Evolutionary conservation across 2,888 invertebrate genomes (phyloP), one percentile per base, ranked within the genome.

Genomic region (Patella depressa): DNA sequence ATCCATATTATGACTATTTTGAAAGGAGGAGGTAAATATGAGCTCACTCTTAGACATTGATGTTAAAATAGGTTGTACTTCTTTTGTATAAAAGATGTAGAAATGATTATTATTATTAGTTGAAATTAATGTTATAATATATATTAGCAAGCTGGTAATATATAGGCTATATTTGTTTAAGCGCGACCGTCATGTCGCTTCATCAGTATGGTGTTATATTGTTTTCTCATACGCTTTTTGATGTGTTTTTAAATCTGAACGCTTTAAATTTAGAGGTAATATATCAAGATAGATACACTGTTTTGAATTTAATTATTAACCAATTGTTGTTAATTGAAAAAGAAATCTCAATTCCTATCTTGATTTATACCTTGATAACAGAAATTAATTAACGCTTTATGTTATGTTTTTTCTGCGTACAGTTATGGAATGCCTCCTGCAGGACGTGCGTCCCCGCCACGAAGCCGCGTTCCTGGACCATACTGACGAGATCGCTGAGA

Each of bases 1-100:
- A 85, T 76, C 83, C 85, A 29, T 85, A 85, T 77, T 84, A 83
- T 81, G 84, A 84, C 19, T 82, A 85, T 78, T 85, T 86, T 75
- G 82, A 81, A 17, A 85, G 85, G 80, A 80, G 86, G 79, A 81
- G 82, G 77, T 83, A 79, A 77, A 74, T 24, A 45, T 45, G 9
- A 45, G 5, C 45, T 45, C 9, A 5, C 45, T 45, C 4, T 7
- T 5, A 45, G 45, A 45, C 45, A 45, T 45, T 45, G 7, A 45
- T 45, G 45, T 45, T 45, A 45, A 45, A 7, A 45, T 45, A 45
- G 9, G 5, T 45, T 5, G 45, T 45, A 45, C 4, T 9, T 45
- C 45, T 7, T 9, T 45, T 45, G 45, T 45, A 45, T 45, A 45
- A 45, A 45, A 45, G 9, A 45, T 45, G 5, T 45, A 45, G 9